Evolutionary conservation across 1,140 invertebrate species (phyloP), one percentile per base, ranked within the genome.

Genomic region (Procambarus virginalis): DNA sequence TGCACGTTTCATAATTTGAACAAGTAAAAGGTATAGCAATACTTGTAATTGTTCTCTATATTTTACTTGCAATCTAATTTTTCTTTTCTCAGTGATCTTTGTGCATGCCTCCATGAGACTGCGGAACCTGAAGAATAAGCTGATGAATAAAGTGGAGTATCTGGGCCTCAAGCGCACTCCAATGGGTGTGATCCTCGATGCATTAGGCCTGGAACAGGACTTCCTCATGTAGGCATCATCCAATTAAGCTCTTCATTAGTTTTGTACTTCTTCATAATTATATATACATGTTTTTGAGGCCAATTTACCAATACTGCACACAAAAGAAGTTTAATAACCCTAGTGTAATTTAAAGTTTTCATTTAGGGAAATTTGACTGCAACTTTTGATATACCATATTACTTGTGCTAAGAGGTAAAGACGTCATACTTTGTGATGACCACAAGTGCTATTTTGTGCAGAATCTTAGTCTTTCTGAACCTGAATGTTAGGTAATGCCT

Each of bases 51-150:
- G 22, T 22, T 34, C 68, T 34, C n/a, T 73, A 34, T 73, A 34
- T 34, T 73, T 73, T 73, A 4, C 20, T 34, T 34, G 10, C 1
- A 70, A 5, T 73, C 68, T 9, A 73, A 34, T 73, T 5, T 73
- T 73, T 9, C 3, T 34, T 45, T 51, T 58, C 46, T 22, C 93
- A 97, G 97, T 96, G 22, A 96, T 95, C 51, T 96, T 97, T 92
- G 93, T 97, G 60, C 97, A 98, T 94, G 95, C 97, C 68, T 97
- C 97, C 0, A 93, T 98, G 92, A 95, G 97, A 90, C 94, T 97
- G 92, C 94, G 97, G 84, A 97, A 96, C 94, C 94, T 97, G 0
- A 96, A 96, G 92, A 97, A 97, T 93, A 98, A 97, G 93, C 80
- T 98, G 46, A 95, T 94, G 3, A 97, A 97, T 93, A 96, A 96